Conservation (phyloP, 1,140 invertebrate genomes). For the Myzus persicae region DNA sequence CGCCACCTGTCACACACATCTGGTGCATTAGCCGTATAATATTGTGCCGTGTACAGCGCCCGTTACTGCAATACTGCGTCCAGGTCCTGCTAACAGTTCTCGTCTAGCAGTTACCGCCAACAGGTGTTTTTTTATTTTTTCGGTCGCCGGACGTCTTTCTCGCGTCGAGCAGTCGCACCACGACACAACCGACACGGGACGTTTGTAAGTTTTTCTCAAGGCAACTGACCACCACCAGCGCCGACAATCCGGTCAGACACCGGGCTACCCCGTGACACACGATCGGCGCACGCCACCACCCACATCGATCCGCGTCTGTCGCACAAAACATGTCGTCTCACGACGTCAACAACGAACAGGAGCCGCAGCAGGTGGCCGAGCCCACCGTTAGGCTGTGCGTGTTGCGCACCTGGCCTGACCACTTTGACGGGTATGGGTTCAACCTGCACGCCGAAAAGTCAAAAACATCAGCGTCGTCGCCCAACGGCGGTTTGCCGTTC, state of each 20-base stretch:
- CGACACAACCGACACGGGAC: neutral
- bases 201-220: neutral
- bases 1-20: constrained; percentile 36
- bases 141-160: neutral
- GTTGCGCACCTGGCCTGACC: constrained; percentile 84
- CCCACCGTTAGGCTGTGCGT: constrained; percentile 75
- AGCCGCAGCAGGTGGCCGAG: constrained; percentile 32
- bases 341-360: neutral
- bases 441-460: constrained; percentile 97
- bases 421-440: constrained; percentile 98
- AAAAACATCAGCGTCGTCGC: constrained; percentile 68
- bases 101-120: neutral
- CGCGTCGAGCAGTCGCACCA: neutral
- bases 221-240: too few species aligned
- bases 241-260: too few species aligned
- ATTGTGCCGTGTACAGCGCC: neutral
- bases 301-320: neutral
- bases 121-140: neutral
- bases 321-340: neutral
- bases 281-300: too few species aligned
- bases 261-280: too few species aligned
- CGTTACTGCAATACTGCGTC: neutral
- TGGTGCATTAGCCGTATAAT: neutral
- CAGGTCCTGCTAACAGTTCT: neutral
- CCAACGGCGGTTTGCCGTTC: neutral